Evolutionary conservation across 2,888 invertebrate species (phyloP).

Genomic region (Tineola bisselliella): DNA sequence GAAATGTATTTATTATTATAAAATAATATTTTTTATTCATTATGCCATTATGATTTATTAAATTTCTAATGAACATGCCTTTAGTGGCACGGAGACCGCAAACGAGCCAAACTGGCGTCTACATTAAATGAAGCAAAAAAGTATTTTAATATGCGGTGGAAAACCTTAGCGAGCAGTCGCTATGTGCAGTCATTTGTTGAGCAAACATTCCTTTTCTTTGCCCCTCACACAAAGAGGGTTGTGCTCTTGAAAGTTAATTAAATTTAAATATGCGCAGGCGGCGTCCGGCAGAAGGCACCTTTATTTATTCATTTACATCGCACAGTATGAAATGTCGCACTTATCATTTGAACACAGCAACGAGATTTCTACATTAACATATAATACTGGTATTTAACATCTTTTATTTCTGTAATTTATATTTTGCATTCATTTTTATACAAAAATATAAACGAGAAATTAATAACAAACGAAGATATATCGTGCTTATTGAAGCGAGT

Average conservation of each 20-base stretch:
- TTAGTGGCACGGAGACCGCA: slow-evolving; percentile 18
- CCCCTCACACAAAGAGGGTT: slow-evolving; percentile 38
- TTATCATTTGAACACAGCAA: slow-evolving; percentile 3
- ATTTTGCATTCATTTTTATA: too few species aligned
- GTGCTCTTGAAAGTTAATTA: slow-evolving; percentile 55
- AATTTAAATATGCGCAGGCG: slow-evolving; percentile 46
- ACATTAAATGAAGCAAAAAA: slow-evolving; percentile 31
- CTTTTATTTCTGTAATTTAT: background rate
- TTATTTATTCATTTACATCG: background rate
- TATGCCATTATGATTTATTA: slow-evolving; percentile 21
- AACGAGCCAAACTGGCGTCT: slow-evolving; percentile 20
- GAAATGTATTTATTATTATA: background rate
- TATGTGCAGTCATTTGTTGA: slow-evolving; percentile 33
- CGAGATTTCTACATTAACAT: background rate
- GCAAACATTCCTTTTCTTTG: slow-evolving; percentile 35
- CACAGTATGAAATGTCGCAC: background rate
- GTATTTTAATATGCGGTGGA: slow-evolving; percentile 35
- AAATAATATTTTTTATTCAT: too few species aligned
- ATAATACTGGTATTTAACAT: background rate
- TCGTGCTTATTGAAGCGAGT: background rate
- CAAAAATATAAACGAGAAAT: background rate
- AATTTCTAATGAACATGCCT: slow-evolving; percentile 35
- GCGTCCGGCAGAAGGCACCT: slow-evolving; percentile 9
- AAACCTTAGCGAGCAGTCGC: slow-evolving; percentile 23
- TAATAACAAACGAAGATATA: background rate